Evolutionary conservation across 1,140 invertebrate genomes (phyloP).

Genomic region (Cotesia vestalis): DNA sequence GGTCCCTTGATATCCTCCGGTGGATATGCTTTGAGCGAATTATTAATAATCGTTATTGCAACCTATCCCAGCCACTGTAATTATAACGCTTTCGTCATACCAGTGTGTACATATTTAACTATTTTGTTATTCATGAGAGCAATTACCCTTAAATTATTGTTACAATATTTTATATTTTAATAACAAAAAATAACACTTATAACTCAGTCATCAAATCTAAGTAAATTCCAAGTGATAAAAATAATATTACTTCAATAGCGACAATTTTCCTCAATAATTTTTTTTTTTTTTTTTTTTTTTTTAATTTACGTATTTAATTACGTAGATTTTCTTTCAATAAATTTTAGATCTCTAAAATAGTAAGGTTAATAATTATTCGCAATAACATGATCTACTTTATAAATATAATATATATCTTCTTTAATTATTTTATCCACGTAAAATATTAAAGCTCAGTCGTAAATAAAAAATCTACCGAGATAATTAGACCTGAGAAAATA

Average conservation of each 20-base stretch:
- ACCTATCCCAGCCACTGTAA: constrained; percentile 53
- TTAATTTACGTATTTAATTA: too few relatives aligned
- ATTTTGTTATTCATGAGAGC: background rate
- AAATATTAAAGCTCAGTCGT: constrained; percentile 13
- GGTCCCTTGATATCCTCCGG: constrained; percentile 34
- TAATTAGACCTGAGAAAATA: constrained; percentile 12
- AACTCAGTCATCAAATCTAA: constrained; percentile 33
- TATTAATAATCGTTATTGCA: constrained; percentile 48
- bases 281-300: too few relatives aligned
- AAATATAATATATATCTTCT: background rate
- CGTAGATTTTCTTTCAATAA: too few relatives aligned
- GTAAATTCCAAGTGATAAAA: too few relatives aligned
- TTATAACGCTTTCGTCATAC: constrained; percentile 1
- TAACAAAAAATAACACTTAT: constrained; percentile 17
- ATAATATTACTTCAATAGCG: too few relatives aligned
- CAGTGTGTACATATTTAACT: constrained; percentile 9
- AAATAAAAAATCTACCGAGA: background rate
- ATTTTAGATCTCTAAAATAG: too few relatives aligned
- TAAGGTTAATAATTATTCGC: too few relatives aligned
- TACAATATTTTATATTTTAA: too few relatives aligned
- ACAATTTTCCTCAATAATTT: too few relatives aligned
- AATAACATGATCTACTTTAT: background rate
- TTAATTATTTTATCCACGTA: background rate
- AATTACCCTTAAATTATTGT: background rate
- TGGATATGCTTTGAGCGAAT: constrained; percentile 47